Base-by-base conservation (phyloP, 2,113 vertebrate genomes). In the Solea senegalensis region DNA sequence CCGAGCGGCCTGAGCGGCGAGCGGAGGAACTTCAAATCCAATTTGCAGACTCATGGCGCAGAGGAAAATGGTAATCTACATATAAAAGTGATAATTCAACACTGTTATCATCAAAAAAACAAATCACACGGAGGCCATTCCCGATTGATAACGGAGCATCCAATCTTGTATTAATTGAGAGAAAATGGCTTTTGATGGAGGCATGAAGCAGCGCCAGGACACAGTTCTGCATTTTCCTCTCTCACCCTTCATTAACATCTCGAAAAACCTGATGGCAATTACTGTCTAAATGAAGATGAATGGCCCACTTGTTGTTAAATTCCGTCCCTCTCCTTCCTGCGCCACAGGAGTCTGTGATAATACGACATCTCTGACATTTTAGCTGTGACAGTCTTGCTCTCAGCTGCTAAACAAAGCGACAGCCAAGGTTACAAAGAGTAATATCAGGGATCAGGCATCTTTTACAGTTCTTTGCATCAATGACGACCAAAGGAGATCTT, bases 261-360 rank as follows among this genome's bases (percentile, higher is more conserved):
- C 73, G 52, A 81, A 65, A 81, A 84, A 64, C 63, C 76, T 78
- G 78, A 88, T 78, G 46, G 82, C 71, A 89, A 83, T 83, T 77
- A 89, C 80, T 16, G 46, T 74, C 72, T 85, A 85, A 34, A 89
- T 88, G 76, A 71, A 90, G 88, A 87, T 72, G 62, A 77, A 89
- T 87, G 71, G 45, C 72, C 51, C 58, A 59, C 64, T 52, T 28
- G 68, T 72, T 72, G 54, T 80, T 80, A 70, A 48, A 75, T 72
- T 62, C 7, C 63, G 66, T 50, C 58, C n/a, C 14, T 52, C 14
- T 28, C 60, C 26, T 48, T 51, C n/a, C 26, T 5, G 14, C 52
- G 67, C 55, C 70, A 11, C 54, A 12, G 9, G 28, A 60, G 60
- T 74, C 7, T 60, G 7, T 64, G 13, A 60, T 5, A 65, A 63